Evolutionary conservation across 1,140 invertebrate genomes (phyloP).

Genomic region (Drosophila repleta): DNA sequence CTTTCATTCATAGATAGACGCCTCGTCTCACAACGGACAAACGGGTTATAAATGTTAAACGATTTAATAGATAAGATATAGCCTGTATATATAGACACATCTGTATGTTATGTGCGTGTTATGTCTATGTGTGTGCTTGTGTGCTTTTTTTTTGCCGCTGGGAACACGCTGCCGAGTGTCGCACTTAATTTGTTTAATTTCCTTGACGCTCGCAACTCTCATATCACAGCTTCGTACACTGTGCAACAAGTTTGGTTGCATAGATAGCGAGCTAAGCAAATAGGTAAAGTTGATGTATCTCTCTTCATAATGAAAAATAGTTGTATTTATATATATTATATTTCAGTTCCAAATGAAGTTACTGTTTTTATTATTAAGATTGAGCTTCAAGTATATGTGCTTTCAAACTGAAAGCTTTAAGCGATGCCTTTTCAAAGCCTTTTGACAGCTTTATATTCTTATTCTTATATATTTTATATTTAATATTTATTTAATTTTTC

Average conservation of each 20-base stretch:
- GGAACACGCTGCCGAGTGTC: conserved; percentile 70
- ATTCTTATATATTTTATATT: too few species aligned
- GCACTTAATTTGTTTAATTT: conserved; percentile 75
- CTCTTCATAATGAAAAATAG: too few species aligned
- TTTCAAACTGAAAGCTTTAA: too few species aligned
- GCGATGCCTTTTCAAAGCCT: too few species aligned
- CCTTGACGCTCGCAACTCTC: conserved; percentile 36
- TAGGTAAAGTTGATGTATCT: not conserved
- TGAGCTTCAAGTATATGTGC: too few species aligned
- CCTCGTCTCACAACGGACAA: conserved; percentile 35
- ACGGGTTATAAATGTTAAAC: conserved; percentile 79
- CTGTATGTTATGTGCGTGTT: conserved; percentile 19
- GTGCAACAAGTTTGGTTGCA: conserved; percentile 19
- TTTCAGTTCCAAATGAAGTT: too few species aligned
- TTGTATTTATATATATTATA: too few species aligned
- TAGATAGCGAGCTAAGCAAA: not conserved
- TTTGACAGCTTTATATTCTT: too few species aligned
- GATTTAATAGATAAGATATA: conserved; percentile 79
- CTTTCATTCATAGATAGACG: conserved; percentile 76
- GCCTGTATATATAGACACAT: conserved; percentile 16
- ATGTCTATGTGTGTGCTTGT: conserved; percentile 25
- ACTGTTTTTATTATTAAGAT: too few species aligned
- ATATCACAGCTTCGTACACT: conserved; percentile 31
- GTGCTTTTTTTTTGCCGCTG: conserved; percentile 45
- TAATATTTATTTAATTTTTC: too few species aligned